Base-by-base conservation (phyloP, 37 sponge, comb jelly and placozoan species). In the Ephydatia muelleri region DNA sequence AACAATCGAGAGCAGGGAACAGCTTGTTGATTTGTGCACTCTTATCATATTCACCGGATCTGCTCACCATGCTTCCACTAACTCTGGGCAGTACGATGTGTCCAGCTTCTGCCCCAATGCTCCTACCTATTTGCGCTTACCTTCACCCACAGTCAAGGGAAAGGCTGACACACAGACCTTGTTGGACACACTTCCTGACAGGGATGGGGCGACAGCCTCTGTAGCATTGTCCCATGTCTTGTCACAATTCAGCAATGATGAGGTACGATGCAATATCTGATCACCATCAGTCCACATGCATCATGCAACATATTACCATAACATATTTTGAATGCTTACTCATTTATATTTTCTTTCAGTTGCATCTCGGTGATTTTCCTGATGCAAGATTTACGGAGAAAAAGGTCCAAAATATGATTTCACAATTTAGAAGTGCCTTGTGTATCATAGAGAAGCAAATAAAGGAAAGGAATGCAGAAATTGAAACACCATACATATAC, bases 41-140 rank as follows among this genome's bases (percentile, higher is more conserved):
- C 72, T 82, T 9, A 87, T 95, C 37, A 90, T 95, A 39, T 95
- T 89, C 80, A 88, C 89, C 39, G 87, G 85, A 0, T 75, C 88
- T 39, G 90, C 86, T 34, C 86, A 85, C 31, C 95, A 95, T 34
- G 68, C 88, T 33, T 87, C 92, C 34, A 84, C 92, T 49, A 95
- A 92, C 76, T 85, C 82, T 64, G 92, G 92, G 39, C 95, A 95
- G 79, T 91, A 80, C 67, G 76, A 89, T n/a, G 64, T 73, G 23
- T 78, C 75, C 78, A 88, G 75, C 25, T 95, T 78, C 57, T 71
- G 74, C 3, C 95, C 95, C 22, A 95, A 95, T 86, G 70, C 92
- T 57, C 89, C 95, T 8, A 35, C 35, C 22, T 38, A 40, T n/a
- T 16, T 95, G 68, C 77, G 81, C 65, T 27, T 80, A 26, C 83